phyloP scores from a whole-genome alignment of 1,140 invertebrate species.

The Sinonovacula constricta region DNA sequence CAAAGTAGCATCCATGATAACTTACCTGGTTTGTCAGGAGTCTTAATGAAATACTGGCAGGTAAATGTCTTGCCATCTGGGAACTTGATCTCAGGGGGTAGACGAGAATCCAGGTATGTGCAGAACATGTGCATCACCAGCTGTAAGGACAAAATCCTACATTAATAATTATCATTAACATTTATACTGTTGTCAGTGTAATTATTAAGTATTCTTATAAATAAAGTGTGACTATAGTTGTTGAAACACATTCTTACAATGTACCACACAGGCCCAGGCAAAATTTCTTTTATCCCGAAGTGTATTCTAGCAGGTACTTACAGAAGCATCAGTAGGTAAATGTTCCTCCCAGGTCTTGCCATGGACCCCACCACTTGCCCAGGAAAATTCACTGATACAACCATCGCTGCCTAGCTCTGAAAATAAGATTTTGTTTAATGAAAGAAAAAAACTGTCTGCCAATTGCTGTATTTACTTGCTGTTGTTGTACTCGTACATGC shows the following conservation, averaged over 20 bases:
- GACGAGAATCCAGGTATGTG: constrained; percentile 88
- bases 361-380: constrained; percentile 86
- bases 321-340: constrained; percentile 88
- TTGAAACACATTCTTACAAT: no score
- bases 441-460: no score
- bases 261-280: no score
- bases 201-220: no score
- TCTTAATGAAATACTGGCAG: constrained; percentile 82
- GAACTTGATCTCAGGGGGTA: constrained; percentile 86
- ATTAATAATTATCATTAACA: background rate
- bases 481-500: no score
- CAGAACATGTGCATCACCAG: constrained; percentile 90
- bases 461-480: no score
- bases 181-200: no score
- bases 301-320: no score
- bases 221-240: no score
- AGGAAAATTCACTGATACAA: constrained; percentile 89
- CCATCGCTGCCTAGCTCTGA: constrained; percentile 84
- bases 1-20: no score
- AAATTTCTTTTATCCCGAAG: no score
- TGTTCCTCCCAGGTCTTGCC: constrained; percentile 88
- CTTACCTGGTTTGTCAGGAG: constrained; percentile 81
- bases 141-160: constrained; percentile 78
- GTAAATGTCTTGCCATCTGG: constrained; percentile 89
- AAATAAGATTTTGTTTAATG: no score